phyloP scores from a whole-genome alignment of 2,888 invertebrate species.

The Morpho helenor region DNA sequence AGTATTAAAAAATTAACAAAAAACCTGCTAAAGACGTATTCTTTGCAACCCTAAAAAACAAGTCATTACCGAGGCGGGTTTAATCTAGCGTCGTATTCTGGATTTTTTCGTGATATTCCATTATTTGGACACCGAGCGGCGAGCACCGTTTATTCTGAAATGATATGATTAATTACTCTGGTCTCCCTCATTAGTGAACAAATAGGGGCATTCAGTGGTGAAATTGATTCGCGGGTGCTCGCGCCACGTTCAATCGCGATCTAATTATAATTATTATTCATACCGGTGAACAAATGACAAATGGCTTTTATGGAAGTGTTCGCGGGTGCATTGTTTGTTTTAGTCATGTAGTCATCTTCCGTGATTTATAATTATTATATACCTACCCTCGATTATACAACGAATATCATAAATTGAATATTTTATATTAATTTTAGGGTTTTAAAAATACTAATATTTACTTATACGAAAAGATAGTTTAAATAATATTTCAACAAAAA shows the following conservation, averaged over 20 bases:
- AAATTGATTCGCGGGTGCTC: slow-evolving; percentile 70
- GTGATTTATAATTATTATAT: no score
- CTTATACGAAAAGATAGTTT: no score
- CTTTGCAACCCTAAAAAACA: slow-evolving; percentile 78
- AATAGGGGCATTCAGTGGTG: slow-evolving; percentile 72
- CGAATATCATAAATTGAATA: background rate
- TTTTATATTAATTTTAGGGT: no score
- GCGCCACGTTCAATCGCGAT: slow-evolving; percentile 56
- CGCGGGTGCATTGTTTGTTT: slow-evolving; percentile 21
- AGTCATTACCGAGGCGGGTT: slow-evolving; percentile 75
- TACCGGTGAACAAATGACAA: slow-evolving; percentile 41
- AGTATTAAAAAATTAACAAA: slow-evolving; percentile 66
- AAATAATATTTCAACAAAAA: no score
- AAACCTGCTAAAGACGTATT: slow-evolving; percentile 72
- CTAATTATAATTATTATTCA: slow-evolving; percentile 70
- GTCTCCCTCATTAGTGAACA: slow-evolving; percentile 73
- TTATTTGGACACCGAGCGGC: slow-evolving; percentile 60
- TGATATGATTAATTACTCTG: slow-evolving; percentile 77
- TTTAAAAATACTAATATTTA: no score
- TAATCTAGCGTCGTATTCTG: slow-evolving; percentile 66
- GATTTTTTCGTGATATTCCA: slow-evolving; percentile 66
- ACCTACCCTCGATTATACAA: no score
- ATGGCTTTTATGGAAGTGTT: slow-evolving; percentile 29
- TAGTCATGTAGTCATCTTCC: slow-evolving; percentile 12
- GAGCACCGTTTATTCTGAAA: slow-evolving; percentile 69